Percentiles rank a stretch among this genome's conserved stretches.
phyloP scores from a whole-genome alignment of 1,140 invertebrate species.

The Microplitis mediator region DNA sequence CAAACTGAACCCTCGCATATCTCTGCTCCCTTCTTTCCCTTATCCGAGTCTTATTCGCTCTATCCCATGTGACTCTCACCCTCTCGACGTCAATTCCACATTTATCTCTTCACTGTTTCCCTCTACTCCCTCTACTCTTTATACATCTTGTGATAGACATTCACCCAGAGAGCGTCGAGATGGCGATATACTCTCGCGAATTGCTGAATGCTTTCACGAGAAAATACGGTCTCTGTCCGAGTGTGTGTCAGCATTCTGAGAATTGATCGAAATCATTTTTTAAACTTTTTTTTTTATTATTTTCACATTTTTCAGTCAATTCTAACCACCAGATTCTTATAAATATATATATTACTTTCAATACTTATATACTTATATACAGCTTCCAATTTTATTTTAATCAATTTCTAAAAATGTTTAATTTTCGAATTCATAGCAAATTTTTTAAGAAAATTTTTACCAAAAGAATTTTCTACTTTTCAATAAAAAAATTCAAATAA shows the following conservation, averaged over 20 bases:
- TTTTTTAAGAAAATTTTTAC: too few species aligned
- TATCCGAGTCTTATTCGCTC: background rate
- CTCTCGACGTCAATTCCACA: conserved; percentile 13
- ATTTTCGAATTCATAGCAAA: too few species aligned
- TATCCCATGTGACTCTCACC: conserved; percentile 3
- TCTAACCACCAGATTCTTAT: too few species aligned
- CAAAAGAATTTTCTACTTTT: too few species aligned
- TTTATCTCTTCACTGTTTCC: background rate
- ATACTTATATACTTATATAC: too few species aligned
- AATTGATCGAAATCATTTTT: conserved; percentile 24
- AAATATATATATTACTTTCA: too few species aligned
- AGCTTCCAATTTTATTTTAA: too few species aligned
- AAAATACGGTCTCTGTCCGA: conserved; percentile 15
- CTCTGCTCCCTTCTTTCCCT: background rate
- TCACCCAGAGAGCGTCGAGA: background rate
- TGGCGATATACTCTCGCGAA: background rate
- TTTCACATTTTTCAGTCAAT: background rate
- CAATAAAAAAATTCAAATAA: too few species aligned
- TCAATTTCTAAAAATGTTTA: too few species aligned
- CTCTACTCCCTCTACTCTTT: background rate
- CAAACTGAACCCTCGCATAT: too few species aligned
- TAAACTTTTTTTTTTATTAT: background rate
- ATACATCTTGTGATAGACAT: background rate
- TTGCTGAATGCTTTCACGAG: conserved; percentile 33
- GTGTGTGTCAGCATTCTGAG: conserved; percentile 38